phyloP scores from a whole-genome alignment of 1,140 invertebrate genomes.

The Zaprionus inermis region DNA sequence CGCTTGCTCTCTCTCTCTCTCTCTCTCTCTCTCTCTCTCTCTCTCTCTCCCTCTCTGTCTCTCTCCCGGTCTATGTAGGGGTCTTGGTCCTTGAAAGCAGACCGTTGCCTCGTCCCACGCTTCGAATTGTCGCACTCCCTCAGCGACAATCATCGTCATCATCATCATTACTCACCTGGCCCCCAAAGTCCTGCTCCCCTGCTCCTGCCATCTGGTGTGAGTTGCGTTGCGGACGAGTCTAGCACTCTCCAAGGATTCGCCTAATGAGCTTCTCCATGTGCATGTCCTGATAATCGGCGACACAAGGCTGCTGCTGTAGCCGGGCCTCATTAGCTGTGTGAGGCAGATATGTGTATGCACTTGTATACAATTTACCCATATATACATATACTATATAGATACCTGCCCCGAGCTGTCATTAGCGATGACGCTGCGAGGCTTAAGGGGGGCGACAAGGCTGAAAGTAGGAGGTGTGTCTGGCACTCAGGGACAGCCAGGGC shows the following conservation, averaged over 20 bases:
- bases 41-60: background rate
- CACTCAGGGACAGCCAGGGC: constrained; percentile 20
- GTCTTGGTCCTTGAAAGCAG: background rate
- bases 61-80: background rate
- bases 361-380: background rate
- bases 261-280: constrained; percentile 74
- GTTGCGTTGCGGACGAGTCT: constrained; percentile 15
- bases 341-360: background rate
- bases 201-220: constrained; percentile 13
- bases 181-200: constrained; percentile 24
- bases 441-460: background rate
- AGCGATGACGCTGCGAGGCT: constrained; percentile 21
- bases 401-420: constrained; percentile 29
- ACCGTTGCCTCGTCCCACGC: background rate
- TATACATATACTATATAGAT: background rate
- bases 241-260: constrained; percentile 72
- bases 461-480: constrained; percentile 8
- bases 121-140: background rate
- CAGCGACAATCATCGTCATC: constrained; percentile 43
- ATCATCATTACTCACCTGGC: constrained; percentile 38
- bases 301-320: constrained; percentile 21
- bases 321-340: constrained; percentile 30
- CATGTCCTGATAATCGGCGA: constrained; percentile 50
- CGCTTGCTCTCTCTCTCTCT: background rate
- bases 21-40: background rate